These are phyloP conservation scores for Escarpia spicata DNA, from an alignment of 2,888 invertebrate genomes.

Conservation along the genomic window DNA sequence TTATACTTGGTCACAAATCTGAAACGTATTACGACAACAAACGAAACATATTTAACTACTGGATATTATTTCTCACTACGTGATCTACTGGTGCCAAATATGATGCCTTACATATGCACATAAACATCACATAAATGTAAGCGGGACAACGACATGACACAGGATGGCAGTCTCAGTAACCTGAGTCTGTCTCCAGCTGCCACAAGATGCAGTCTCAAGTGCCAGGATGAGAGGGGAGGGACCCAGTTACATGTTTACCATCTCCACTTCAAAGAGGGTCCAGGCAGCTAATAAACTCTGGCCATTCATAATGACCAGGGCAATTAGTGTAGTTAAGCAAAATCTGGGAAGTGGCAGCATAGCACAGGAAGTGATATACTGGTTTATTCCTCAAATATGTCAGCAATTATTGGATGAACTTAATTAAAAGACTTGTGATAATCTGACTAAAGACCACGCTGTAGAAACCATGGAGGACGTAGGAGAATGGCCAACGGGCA, in stretches of 20 bases:
- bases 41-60: too few relatives aligned
- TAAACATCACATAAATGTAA: too few relatives aligned
- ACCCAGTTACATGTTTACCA: neutral
- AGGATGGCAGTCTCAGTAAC: neutral
- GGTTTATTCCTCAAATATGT: neutral
- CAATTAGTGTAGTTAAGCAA: neutral
- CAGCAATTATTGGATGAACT: neutral
- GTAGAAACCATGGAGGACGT: neutral
- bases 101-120: too few relatives aligned
- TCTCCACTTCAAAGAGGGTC: neutral
- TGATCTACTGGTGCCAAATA: too few relatives aligned
- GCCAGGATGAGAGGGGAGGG: neutral
- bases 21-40: too few relatives aligned
- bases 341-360: neutral
- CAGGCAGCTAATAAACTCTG: neutral
- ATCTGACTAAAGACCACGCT: neutral
- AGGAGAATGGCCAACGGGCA: neutral
- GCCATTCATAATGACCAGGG: neutral
- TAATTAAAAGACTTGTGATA: neutral
- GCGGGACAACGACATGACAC: neutral
- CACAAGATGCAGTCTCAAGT: neutral
- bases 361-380: constrained; percentile 9
- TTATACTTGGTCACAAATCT: too few relatives aligned
- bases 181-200: neutral
- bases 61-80: too few relatives aligned